These are phyloP conservation scores for Natrix natrix DNA, from an alignment of 2,797 vertebrate species.

Conservation along the genomic window DNA sequence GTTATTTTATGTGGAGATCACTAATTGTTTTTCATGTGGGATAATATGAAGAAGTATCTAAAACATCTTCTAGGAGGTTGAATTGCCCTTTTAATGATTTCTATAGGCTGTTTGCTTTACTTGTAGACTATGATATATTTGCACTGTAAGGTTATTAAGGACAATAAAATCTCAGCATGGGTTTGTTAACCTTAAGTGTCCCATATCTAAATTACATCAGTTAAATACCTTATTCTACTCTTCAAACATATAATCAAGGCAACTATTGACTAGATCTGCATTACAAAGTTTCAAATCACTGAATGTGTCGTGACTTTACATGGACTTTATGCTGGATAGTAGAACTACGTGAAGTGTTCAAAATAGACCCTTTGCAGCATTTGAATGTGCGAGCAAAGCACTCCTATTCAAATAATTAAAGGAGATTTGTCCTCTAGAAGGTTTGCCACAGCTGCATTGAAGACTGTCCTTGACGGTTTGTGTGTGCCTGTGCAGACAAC, in stretches of 20 bases:
- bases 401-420: neutral
- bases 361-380: neutral
- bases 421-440: neutral
- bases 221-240: neutral
- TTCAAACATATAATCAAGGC: neutral
- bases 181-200: neutral
- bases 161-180: neutral
- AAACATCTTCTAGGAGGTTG: neutral
- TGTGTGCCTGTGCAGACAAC: neutral
- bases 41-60: neutral
- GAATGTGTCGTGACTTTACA: neutral
- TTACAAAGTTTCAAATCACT: neutral
- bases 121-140: neutral
- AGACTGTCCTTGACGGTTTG: neutral
- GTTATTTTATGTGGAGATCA: neutral
- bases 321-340: neutral
- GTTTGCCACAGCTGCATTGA: neutral
- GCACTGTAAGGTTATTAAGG: neutral
- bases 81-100: neutral
- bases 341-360: neutral
- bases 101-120: neutral
- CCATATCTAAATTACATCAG: neutral
- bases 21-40: neutral
- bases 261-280: neutral
- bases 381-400: neutral